Evolutionary conservation across 2,797 vertebrate genomes (phyloP).

Genomic region (Margarornis squamiger): DNA sequence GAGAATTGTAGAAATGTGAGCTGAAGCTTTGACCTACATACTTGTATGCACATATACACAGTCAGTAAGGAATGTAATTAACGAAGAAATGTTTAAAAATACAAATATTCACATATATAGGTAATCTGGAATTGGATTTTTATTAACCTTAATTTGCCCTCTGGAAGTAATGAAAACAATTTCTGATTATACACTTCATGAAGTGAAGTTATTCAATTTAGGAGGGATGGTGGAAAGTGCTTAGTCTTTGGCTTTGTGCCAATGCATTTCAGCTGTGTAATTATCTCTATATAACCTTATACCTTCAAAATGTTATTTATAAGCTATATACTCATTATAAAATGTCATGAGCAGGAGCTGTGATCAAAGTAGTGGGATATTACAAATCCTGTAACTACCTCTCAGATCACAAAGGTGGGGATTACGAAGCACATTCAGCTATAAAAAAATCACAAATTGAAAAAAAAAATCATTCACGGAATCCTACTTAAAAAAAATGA

Average conservation of each 20-base stretch:
- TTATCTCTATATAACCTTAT: constrained; percentile 42
- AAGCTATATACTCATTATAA: constrained; percentile 15
- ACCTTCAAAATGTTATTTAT: constrained; percentile 36
- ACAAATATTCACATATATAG: constrained; percentile 6
- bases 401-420: not conserved
- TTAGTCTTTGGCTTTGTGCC: constrained; percentile 42
- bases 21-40: not conserved
- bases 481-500: not conserved
- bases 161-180: constrained; percentile 38
- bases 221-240: not conserved
- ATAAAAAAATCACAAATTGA: not conserved
- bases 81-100: constrained; percentile 5
- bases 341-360: not conserved
- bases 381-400: not conserved
- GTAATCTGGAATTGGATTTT: constrained; percentile 18
- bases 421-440: not conserved
- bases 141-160: constrained; percentile 54
- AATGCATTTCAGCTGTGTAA: constrained; percentile 40
- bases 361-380: not conserved
- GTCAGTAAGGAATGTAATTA: not conserved
- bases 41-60: not conserved
- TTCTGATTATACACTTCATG: constrained; percentile 28
- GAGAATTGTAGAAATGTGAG: not conserved
- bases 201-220: constrained; percentile 45
- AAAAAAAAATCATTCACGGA: not conserved